These are phyloP conservation scores for Karalla daura DNA, from an alignment of 2,797 vertebrate genomes.

Conservation along the genomic window DNA sequence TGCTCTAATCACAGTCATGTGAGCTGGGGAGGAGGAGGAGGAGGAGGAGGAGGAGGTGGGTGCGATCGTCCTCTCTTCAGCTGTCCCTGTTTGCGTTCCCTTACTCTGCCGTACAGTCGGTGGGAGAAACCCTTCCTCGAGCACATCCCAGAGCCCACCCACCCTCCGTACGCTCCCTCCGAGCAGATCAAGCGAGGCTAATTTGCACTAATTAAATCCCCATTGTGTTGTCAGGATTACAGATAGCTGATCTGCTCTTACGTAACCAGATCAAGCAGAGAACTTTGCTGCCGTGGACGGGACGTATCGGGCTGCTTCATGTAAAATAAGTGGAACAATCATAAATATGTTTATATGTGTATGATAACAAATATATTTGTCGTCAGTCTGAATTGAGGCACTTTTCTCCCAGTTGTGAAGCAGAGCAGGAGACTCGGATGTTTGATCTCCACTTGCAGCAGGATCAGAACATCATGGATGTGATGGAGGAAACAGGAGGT, in stretches of 20 bases:
- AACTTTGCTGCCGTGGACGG: not conserved
- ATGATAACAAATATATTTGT: too few relatives aligned
- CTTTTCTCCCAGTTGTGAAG: not conserved
- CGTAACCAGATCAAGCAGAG: constrained; percentile 22
- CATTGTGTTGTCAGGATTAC: constrained; percentile 48
- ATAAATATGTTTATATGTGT: too few relatives aligned
- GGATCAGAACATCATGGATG: too few relatives aligned
- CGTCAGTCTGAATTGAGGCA: not conserved
- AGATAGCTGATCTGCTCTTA: constrained; percentile 16
- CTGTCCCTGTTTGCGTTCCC: constrained; percentile 54
- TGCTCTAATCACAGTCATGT: constrained; percentile 83
- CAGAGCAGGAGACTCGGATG: not conserved
- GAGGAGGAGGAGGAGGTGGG: too few relatives aligned
- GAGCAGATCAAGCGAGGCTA: constrained; percentile 38
- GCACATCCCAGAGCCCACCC: constrained; percentile 48
- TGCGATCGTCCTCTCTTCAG: constrained; percentile 46
- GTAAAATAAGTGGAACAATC: not conserved
- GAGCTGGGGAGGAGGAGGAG: constrained; percentile 66
- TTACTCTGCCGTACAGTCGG: constrained; percentile 26
- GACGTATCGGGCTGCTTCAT: not conserved
- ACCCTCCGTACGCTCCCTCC: constrained; percentile 20
- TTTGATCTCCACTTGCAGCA: too few relatives aligned
- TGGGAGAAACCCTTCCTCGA: constrained; percentile 39
- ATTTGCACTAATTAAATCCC: constrained; percentile 55
- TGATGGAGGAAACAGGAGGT: too few relatives aligned